Evolutionary conservation across 2,888 invertebrate genomes (phyloP).

Genomic region (Zaprionus bogoriensis): DNA sequence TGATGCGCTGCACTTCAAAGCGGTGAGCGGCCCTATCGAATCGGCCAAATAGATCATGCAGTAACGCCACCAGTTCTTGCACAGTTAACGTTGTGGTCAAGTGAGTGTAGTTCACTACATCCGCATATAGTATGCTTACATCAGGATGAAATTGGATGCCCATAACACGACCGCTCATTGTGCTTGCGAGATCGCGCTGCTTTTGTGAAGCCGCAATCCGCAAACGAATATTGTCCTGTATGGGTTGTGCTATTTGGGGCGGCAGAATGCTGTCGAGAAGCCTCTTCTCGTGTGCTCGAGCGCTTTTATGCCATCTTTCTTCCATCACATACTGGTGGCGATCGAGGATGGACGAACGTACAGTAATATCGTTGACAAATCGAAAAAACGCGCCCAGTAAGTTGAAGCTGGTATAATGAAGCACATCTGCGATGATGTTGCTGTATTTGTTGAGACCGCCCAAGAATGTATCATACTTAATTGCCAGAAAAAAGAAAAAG

Average conservation of each 20-base stretch:
- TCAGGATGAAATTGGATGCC: constrained; percentile 93
- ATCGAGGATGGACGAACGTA: constrained; percentile 58
- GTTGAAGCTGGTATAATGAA: constrained; percentile 37
- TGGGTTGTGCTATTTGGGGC: constrained; percentile 88
- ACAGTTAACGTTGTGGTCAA: constrained; percentile 90
- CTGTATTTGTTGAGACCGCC: too few relatives aligned
- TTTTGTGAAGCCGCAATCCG: constrained; percentile 80
- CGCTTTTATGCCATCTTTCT: constrained; percentile 29
- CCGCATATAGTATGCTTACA: constrained; percentile 95
- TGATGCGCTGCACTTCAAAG: constrained; percentile 91
- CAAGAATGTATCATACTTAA: too few relatives aligned
- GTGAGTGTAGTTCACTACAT: constrained; percentile 94
- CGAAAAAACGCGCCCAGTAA: constrained; percentile 51
- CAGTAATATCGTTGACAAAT: constrained; percentile 34
- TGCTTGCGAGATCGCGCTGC: rapidly evolving
- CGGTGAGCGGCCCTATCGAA: constrained; percentile 95
- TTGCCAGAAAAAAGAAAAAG: too few relatives aligned
- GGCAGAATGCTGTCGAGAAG: constrained; percentile 93
- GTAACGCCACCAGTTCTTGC: constrained; percentile 90
- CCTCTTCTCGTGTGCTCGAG: constrained; percentile 31
- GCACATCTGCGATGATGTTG: constrained; percentile 5
- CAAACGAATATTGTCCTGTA: constrained; percentile 85
- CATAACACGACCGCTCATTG: constrained; percentile 17
- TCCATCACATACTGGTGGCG: constrained; percentile 55
- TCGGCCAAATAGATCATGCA: constrained; percentile 94